Evolutionary conservation across 2,797 vertebrate genomes (phyloP).

Genomic region (Uromys caudimaculatus): DNA sequence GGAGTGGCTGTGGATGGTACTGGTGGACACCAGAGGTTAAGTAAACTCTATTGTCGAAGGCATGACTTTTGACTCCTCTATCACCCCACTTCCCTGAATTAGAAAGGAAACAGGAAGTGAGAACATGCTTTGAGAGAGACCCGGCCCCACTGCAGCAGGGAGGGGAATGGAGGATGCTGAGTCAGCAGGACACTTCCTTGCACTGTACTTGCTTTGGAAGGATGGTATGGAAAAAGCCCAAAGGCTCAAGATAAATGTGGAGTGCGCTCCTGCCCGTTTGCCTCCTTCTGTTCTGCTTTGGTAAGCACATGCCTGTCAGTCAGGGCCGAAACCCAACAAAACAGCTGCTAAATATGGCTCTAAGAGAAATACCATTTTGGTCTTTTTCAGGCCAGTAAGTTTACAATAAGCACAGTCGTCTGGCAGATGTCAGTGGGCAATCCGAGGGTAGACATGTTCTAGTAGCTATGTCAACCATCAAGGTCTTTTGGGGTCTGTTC

Average conservation of each 20-base stretch:
- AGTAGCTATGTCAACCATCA: background rate
- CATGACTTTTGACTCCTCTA: background rate
- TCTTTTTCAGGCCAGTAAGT: slow-evolving; percentile 66
- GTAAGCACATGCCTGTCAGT: slow-evolving; percentile 79
- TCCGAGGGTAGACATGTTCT: background rate
- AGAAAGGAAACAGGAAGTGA: background rate
- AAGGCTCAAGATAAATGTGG: slow-evolving; percentile 61
- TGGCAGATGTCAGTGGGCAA: slow-evolving; percentile 64
- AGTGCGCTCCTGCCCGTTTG: slow-evolving; percentile 67
- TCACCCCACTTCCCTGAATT: background rate
- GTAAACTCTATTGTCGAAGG: background rate
- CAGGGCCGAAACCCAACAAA: slow-evolving; percentile 65
- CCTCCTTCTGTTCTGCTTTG: slow-evolving; percentile 73
- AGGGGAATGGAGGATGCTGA: background rate
- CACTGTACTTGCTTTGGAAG: background rate
- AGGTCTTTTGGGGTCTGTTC: background rate
- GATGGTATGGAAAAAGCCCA: slow-evolving; percentile 44
- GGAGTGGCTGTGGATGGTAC: background rate
- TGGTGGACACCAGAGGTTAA: background rate
- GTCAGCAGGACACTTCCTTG: background rate
- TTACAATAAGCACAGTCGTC: slow-evolving; percentile 55
- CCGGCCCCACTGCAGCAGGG: background rate
- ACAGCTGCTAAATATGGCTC: slow-evolving; percentile 77
- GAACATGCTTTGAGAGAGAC: background rate
- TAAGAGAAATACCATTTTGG: slow-evolving; percentile 74